Percentiles rank a stretch among this genome's conserved stretches.
Evolutionary conservation across 2,113 vertebrate species (phyloP).

Genomic region (Ptilonorhynchus violaceus): DNA sequence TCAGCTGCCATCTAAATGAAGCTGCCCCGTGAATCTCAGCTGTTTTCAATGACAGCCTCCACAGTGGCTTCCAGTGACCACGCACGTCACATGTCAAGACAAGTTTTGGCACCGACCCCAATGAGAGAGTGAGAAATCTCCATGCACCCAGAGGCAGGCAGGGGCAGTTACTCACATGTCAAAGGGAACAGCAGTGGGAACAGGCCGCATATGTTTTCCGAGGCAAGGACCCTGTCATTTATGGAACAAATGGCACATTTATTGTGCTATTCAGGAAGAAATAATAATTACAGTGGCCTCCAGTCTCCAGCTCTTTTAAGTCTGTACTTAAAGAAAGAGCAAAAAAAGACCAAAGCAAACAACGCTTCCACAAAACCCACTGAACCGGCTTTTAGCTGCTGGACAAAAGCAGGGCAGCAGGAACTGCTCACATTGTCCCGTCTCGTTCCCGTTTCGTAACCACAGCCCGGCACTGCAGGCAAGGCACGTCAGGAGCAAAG

Average conservation of each 20-base stretch:
- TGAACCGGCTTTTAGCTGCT: slow-evolving; percentile 9
- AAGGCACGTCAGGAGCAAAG: neutral
- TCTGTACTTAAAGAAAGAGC: neutral
- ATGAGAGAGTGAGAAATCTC: neutral
- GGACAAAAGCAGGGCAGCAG: neutral
- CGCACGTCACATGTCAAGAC: fast-evolving
- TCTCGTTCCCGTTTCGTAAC: neutral
- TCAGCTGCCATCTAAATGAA: neutral
- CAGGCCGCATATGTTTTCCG: neutral
- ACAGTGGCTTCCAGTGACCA: neutral
- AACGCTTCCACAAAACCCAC: neutral
- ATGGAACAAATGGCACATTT: slow-evolving; percentile 3
- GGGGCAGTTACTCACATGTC: neutral
- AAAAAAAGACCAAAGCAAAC: slow-evolving; percentile 24
- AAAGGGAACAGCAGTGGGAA: neutral
- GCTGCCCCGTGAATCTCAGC: neutral
- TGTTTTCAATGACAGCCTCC: neutral
- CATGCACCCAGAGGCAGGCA: neutral
- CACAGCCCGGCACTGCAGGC: neutral
- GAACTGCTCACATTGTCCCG: neutral
- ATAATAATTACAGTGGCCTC: slow-evolving; percentile 25
- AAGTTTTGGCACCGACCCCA: neutral
- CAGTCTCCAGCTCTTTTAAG: neutral
- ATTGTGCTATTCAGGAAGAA: neutral
- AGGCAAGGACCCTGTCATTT: slow-evolving; percentile 9